Conservation (phyloP, 2,797 vertebrate genomes). For the Sebastes cheni region DNA sequence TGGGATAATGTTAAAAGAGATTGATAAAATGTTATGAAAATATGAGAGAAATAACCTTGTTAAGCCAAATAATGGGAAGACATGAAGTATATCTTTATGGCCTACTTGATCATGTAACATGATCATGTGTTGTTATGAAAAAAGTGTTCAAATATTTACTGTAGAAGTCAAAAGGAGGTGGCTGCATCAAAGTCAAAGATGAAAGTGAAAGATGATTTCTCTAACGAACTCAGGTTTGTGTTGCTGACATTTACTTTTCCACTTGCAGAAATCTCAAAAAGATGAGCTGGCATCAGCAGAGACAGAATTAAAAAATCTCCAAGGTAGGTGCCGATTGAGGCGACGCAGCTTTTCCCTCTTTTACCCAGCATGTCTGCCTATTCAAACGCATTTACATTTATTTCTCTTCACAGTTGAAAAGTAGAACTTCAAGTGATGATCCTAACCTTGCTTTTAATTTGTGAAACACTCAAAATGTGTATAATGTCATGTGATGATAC, state of each 20-base stretch:
- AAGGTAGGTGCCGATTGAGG: slow-evolving; percentile 55
- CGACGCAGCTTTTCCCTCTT: neutral
- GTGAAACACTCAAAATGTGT: neutral
- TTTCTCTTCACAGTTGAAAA: neutral
- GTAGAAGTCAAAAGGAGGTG: neutral
- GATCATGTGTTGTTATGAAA: neutral
- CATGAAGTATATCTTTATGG: neutral
- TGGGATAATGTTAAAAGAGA: neutral
- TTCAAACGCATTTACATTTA: neutral
- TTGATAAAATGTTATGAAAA: neutral
- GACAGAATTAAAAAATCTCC: neutral
- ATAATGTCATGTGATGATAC: neutral
- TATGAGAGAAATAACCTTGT: neutral
- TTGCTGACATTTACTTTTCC: slow-evolving; percentile 24
- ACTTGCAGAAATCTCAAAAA: slow-evolving; percentile 49
- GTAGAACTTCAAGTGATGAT: neutral
- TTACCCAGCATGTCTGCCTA: neutral
- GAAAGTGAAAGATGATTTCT: no score
- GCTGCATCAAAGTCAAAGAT: neutral
- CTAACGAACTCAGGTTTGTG: neutral
- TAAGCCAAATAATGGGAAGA: neutral
- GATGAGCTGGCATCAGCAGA: slow-evolving; percentile 1
- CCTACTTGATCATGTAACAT: neutral
- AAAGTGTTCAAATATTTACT: neutral
- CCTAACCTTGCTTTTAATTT: neutral